Conservation (phyloP, 2,113 vertebrate genomes). For the Cyrtonyx montezumae region DNA sequence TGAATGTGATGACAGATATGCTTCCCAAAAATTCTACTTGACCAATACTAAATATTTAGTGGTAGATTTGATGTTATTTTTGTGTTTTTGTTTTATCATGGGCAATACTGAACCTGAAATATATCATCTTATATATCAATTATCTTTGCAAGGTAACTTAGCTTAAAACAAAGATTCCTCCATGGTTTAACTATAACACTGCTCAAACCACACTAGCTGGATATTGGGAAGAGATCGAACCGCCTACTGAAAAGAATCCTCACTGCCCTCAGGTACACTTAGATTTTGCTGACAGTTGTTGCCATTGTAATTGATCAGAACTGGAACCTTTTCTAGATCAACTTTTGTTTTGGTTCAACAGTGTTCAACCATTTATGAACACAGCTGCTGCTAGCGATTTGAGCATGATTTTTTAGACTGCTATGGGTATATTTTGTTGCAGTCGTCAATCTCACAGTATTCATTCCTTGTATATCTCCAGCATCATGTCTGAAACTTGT, state of each 20-base stretch:
- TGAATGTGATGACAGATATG: conserved; percentile 47
- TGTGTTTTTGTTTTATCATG: conserved; percentile 41
- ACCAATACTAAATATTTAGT: not conserved
- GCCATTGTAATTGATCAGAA: not conserved
- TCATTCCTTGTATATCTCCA: not conserved
- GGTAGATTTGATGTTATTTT: conserved; percentile 37
- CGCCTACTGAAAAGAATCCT: not conserved
- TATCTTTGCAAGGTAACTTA: conserved; percentile 18
- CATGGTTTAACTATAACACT: not conserved
- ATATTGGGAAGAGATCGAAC: not conserved
- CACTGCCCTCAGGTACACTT: not conserved
- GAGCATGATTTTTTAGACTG: conserved; percentile 15
- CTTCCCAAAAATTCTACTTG: conserved; percentile 19
- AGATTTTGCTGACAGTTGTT: not conserved
- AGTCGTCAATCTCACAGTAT: not conserved
- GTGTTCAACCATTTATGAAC: not conserved
- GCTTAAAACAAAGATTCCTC: conserved; percentile 8
- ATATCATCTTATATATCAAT: too few relatives aligned
- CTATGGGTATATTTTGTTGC: not conserved
- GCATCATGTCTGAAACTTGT: not conserved
- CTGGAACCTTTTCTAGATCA: not conserved
- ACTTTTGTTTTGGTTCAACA: not conserved
- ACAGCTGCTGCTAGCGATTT: not conserved
- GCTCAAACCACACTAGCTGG: not conserved
- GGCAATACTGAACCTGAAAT: conserved; percentile 6